Base-by-base conservation (phyloP, 2,113 vertebrate species). In the Petromus typicus region DNA sequence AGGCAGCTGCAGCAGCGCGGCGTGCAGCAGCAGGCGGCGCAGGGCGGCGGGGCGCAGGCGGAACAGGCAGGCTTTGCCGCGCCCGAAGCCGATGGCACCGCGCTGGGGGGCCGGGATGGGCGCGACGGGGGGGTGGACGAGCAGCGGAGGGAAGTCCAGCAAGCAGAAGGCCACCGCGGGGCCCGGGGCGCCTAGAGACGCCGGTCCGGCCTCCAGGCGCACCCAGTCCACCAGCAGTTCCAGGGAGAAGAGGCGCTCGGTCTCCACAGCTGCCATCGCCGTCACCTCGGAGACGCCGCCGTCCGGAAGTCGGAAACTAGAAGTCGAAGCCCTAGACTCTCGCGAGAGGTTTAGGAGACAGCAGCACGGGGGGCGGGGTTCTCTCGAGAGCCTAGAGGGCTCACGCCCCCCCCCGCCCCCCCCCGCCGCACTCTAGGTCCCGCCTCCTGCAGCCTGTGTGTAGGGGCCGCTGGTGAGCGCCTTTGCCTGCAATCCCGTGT, bases 41-140 rank as follows among this genome's bases (percentile, higher is more conserved):
- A 95, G 45, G 27, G 56, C 90, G 93, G 96, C 89, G 64, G 94
- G 96, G 8, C 43, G 79, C 94, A 96, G 64, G 78, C 96, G 98
- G 93, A 99, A 99, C 56, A 99, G 97, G 89, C 99, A 99, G 7
- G 98, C 99, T 97, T 99, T 99, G 97, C 99, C 99, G 97, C 98
- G 97, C 22, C 98, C 96, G 89, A 98, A 98, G 43, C 67, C 34
- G 25, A 98, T n/a, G 86, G 64, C 66, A 4, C 83, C 88, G 20
- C 79, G 91, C 30, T 61, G 54, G 71, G 34, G 34, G 0, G 93
- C 95, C 27, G 86, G 92, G 12, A 88, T 67, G 9, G 88, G 12
- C 17, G 83, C 12, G 8, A 79, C 78, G 1, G 91, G 86, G 30
- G 98, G 98, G 85, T 98, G 98, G 67, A 99, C 98, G 10, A 99